Evolutionary conservation across 2,797 vertebrate genomes (phyloP).

Genomic region (Anguilla marmorata): DNA sequence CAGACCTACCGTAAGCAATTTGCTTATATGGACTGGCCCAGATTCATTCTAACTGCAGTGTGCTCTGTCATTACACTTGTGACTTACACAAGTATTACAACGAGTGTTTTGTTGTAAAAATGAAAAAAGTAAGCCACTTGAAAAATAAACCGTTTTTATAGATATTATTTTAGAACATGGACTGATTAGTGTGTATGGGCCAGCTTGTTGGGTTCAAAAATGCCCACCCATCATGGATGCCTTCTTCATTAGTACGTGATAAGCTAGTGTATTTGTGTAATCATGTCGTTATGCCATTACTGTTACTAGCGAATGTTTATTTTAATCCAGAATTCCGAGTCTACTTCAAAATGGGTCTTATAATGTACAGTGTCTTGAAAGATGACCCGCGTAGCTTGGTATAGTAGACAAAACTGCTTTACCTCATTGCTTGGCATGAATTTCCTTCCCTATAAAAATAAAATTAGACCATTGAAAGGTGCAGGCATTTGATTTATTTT

Average conservation of each 20-base stretch:
- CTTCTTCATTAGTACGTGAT: not conserved
- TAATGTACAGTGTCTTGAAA: not conserved
- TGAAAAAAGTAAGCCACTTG: not conserved
- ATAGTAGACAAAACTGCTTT: not conserved
- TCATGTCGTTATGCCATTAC: too few species aligned
- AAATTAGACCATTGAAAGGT: not conserved
- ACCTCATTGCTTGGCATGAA: not conserved
- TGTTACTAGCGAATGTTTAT: not conserved
- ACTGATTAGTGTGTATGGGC: too few species aligned
- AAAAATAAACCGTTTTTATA: not conserved
- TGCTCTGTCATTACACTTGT: not conserved
- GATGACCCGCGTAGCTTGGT: not conserved
- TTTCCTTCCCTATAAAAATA: not conserved
- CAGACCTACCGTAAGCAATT: conserved; percentile 31
- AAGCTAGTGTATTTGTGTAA: too few species aligned
- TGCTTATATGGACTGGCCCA: not conserved
- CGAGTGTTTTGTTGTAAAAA: not conserved
- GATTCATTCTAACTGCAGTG: conserved; percentile 20
- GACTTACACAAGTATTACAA: too few species aligned
- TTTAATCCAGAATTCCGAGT: not conserved
- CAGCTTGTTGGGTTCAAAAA: not conserved
- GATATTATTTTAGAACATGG: not conserved
- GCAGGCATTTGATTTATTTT: not conserved
- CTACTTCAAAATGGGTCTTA: not conserved
- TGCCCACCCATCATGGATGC: not conserved